Evolutionary conservation across 2,888 invertebrate species (phyloP).

Genomic region (Apodemia zela): DNA sequence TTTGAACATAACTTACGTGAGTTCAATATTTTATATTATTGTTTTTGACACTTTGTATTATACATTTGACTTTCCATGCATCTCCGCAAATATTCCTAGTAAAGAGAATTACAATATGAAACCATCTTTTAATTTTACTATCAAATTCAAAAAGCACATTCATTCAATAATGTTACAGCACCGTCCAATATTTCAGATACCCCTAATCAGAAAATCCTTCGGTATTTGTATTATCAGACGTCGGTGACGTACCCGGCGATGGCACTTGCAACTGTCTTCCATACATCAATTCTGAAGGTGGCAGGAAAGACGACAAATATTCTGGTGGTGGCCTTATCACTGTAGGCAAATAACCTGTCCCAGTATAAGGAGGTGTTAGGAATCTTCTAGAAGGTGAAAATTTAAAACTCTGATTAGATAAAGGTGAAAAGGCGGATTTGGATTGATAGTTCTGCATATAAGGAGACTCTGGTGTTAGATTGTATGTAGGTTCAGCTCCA

Average conservation of each 20-base stretch:
- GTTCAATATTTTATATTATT: too few relatives aligned
- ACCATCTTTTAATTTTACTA: not conserved
- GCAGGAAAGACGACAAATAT: conserved; percentile 67
- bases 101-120: not conserved
- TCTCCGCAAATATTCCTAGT: not conserved
- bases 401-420: conserved; percentile 82
- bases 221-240: conserved; percentile 73
- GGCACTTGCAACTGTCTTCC: conserved; percentile 68
- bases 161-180: conserved; percentile 33
- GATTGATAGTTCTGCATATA: conserved; percentile 75
- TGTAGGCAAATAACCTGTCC: conserved; percentile 90
- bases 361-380: conserved; percentile 89
- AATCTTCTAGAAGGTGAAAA: conserved; percentile 87
- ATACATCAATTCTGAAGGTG: conserved; percentile 70
- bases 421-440: conserved; percentile 89
- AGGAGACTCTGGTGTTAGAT: conserved; percentile 64
- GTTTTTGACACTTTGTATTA: not conserved
- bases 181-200: conserved; percentile 45
- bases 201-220: conserved; percentile 75
- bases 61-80: not conserved
- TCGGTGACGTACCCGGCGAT: conserved; percentile 72
- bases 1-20: too few relatives aligned
- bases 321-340: conserved; percentile 83
- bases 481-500: conserved; percentile 69
- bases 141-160: conserved; percentile 5